Conservation (phyloP, 1,140 invertebrate genomes). For the Drosophila carrolli region DNA sequence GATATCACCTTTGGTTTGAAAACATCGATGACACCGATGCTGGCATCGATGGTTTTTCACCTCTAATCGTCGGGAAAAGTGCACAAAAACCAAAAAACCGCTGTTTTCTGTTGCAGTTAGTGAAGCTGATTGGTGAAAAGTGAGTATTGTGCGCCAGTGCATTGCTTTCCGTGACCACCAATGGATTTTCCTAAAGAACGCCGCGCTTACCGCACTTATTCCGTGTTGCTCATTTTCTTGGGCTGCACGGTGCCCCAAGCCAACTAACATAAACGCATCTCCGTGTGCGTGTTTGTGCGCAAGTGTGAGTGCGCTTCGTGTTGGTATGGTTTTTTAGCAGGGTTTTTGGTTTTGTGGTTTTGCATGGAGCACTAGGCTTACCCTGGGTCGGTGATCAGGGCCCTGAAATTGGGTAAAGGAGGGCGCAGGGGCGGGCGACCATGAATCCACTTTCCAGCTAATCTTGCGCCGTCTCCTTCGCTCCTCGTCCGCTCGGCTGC, state of each 20-base stretch:
- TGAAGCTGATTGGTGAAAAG: slow-evolving; percentile 22
- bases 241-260: slow-evolving; percentile 24
- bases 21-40: too few relatives aligned
- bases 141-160: slow-evolving; percentile 3
- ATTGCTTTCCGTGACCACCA: not conserved
- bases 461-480: not conserved
- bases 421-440: not conserved
- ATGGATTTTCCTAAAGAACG: not conserved
- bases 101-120: slow-evolving; percentile 25
- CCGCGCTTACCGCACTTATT: not conserved
- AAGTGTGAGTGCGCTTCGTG: slow-evolving; percentile 16
- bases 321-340: slow-evolving; percentile 25
- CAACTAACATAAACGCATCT: slow-evolving; percentile 2
- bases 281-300: slow-evolving; percentile 4
- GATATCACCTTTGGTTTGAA: too few relatives aligned
- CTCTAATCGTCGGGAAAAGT: slow-evolving; percentile 11
- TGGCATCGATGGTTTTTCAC: too few relatives aligned
- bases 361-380: not conserved
- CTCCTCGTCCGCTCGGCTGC: too few relatives aligned
- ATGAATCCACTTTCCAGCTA: not conserved
- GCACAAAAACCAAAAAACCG: slow-evolving; percentile 21
- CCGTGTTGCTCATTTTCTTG: slow-evolving; percentile 1
- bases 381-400: not conserved
- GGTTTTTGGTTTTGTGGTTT: not conserved
- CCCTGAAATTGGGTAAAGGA: too few relatives aligned